A percentile compares a stretch with the other conserved stretches of the same genome.
Evolutionary conservation across 2,888 invertebrate genomes (phyloP).

Genomic region (Dynastes maya): DNA sequence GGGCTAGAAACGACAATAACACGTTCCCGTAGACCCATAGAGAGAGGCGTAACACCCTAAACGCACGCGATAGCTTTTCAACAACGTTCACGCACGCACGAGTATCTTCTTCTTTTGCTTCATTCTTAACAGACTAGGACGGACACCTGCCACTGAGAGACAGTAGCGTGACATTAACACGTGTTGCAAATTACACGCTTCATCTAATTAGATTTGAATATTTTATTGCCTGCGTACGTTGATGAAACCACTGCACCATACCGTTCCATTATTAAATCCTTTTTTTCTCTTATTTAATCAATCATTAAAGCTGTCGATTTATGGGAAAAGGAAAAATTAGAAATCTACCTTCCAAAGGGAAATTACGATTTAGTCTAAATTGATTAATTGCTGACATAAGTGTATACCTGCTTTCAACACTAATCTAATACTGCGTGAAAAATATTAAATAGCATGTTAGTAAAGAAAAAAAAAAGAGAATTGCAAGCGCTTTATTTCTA

Average conservation of each 20-base stretch:
- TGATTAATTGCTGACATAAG: too few species aligned
- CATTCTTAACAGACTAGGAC: neutral
- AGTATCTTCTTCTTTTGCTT: slow-evolving; percentile 25
- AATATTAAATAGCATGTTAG: too few species aligned
- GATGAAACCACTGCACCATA: slow-evolving; percentile 21
- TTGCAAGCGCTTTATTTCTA: too few species aligned
- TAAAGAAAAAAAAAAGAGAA: too few species aligned
- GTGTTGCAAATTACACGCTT: slow-evolving; percentile 48
- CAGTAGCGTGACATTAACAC: slow-evolving; percentile 48
- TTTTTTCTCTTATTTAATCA: slow-evolving; percentile 4
- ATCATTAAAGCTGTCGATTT: slow-evolving; percentile 13
- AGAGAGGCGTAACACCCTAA: slow-evolving; percentile 39
- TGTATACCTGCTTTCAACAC: too few species aligned
- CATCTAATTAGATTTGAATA: slow-evolving; percentile 45
- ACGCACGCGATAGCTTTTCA: slow-evolving; percentile 48
- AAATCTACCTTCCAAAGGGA: too few species aligned
- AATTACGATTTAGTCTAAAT: too few species aligned
- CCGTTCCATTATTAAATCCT: neutral
- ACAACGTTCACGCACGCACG: slow-evolving; percentile 48
- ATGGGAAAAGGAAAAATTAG: neutral
- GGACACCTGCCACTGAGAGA: slow-evolving; percentile 41
- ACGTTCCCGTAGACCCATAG: slow-evolving; percentile 25
- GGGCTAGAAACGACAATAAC: slow-evolving; percentile 35
- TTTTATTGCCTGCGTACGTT: slow-evolving; percentile 24
- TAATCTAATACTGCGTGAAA: too few species aligned